Evolutionary conservation across 2,888 invertebrate genomes (phyloP), one percentile per base, ranked within the genome.

Genomic region (Trichogramma dendrolimi): DNA sequence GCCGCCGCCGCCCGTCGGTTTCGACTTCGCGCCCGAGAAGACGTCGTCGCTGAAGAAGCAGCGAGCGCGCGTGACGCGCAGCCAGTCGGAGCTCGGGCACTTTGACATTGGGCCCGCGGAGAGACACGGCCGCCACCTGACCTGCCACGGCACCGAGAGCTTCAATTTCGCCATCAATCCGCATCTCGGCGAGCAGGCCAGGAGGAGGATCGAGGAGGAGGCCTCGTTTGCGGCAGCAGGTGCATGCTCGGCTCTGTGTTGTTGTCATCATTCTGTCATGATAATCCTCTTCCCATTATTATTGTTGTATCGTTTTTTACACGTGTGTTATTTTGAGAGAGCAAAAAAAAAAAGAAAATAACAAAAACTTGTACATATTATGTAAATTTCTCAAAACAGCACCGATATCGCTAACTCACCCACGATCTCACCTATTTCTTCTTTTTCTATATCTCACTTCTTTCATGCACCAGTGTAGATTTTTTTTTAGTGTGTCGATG

Each of bases 101-200:
- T 75, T 75, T 38, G 71, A 74, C 41, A 60, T 64, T 0, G 71
- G 72, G 8, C 52, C 66, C 0, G 60, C 71, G n/a, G 71, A 71
- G 56, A 72, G 61, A 11, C 70, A 71, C 48, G 68, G 63, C 38
- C 68, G 72, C 41, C 69, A 70, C 11, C 63, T 72, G 14, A 73
- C 73, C 3, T 71, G 72, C 3, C 65, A 71, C 49, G 62, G 70
- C 1, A 27, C 27, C 27, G 71, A 70, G 48, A 69, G 72, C 60
- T 72, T 75, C 58, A 69, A 67, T 38, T 74, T 71, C 60, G 75
- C 75, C n/a, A 57, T 75, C 48, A 75, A 76, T 67, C 58, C 72
- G 8, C 73, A 70, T 60, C 64, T 71, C 49, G 60, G 56, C 42
- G 62, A 48, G 38, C 62, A 49, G 8, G 62, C 52, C 42, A 47